Base-by-base conservation (phyloP, 2,797 vertebrate genomes). In the Gymnothorax javanicus region DNA sequence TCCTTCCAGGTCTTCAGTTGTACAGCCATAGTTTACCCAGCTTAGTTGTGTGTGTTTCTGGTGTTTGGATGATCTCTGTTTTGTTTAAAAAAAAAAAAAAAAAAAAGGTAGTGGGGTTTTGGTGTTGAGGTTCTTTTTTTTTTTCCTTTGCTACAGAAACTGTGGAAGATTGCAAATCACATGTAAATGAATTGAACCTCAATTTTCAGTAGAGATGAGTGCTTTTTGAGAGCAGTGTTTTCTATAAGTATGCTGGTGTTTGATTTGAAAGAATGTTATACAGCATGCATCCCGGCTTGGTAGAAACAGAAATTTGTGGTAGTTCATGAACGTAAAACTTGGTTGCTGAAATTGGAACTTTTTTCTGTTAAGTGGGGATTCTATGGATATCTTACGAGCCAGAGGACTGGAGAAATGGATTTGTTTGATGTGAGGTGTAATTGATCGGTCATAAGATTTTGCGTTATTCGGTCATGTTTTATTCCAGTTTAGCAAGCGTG, bases 1-100 rank as follows among this genome's bases (percentile, higher is more conserved):
- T 79, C 50, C 75, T 50, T 79, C 33, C 75, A 79, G 75, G 15
- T 79, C 75, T 20, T 56, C 20, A 56, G 3, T 81, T 81, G 77
- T 60, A 33, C 57, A 83, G 82, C 82, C 82, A 83, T 83, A 83
- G 82, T 83, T 83, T 83, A 7, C 33, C 4, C 2, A 56, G 27
- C 77, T 59, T 43, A 3, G 56, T 60, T 25, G 56, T 67, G 27
- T 84, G 83, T 67, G 62, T 84, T 84, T 84, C 59, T 67, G 83
- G 43, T 54, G 50, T 50, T 60, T 33, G 83, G 17, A 60, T 25
- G 50, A 33, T 15, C 54, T 20, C 25, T 0, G 82, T 83, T 59
- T 33, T 0, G 82, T 83, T 59, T 33, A 81, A 54, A 81, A 54
- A 20, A 54, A 20, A 20, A 20, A 81, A 17, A 13, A 20, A 43